Percentiles rank a stretch among this genome's conserved stretches.
These are phyloP conservation scores for Naja naja DNA, from an alignment of 2,113 vertebrate genomes.

Conservation along the genomic window DNA sequence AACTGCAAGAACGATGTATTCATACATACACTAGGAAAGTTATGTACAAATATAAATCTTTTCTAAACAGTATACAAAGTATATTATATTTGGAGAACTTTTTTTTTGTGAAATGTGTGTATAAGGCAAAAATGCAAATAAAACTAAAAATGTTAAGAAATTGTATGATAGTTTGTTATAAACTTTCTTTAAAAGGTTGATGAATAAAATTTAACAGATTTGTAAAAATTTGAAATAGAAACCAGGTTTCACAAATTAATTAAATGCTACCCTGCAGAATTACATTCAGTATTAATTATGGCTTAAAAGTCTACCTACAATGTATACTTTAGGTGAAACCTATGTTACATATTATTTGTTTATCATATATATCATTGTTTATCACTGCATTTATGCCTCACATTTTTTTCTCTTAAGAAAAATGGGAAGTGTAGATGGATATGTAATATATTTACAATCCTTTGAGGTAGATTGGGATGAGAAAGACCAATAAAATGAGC, in stretches of 20 bases:
- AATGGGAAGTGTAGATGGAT: not conserved
- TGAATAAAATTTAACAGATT: too few relatives aligned
- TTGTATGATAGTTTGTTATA: not conserved
- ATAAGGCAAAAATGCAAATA: not conserved
- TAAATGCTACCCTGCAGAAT: not conserved
- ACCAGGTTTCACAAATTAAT: not conserved
- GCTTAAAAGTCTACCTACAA: not conserved
- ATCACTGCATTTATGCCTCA: not conserved
- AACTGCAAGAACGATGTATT: not conserved
- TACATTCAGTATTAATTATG: not conserved
- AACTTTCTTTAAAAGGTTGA: not conserved
- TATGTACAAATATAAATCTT: not conserved
- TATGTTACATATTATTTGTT: not conserved
- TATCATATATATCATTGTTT: not conserved
- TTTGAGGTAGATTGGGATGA: not conserved
- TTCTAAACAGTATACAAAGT: not conserved
- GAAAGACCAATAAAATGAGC: not conserved
- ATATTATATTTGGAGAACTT: not conserved
- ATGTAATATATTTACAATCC: not conserved
- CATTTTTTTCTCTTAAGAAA: not conserved
- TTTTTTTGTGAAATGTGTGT: not conserved
- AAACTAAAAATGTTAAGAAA: not conserved
- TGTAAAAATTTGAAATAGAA: too few relatives aligned
- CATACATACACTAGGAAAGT: not conserved
- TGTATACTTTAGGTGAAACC: not conserved